These are phyloP conservation scores for Chelonoidis abingdonii DNA, from an alignment of 2,113 vertebrate species.

Conservation along the genomic window DNA sequence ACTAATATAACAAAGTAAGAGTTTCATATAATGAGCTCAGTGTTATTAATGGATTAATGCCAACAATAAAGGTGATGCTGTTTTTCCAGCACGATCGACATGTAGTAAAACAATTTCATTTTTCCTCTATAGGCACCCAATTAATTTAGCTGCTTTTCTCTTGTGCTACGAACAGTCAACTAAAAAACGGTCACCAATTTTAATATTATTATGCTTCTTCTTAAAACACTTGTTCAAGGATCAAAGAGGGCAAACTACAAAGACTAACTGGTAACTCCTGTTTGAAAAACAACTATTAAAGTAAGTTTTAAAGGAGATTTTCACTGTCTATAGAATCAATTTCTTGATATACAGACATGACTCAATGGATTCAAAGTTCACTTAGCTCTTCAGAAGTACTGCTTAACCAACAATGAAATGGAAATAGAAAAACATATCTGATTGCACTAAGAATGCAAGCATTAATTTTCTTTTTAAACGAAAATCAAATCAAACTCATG, in stretches of 20 bases:
- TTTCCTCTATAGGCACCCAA: slow-evolving; percentile 29
- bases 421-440: not conserved
- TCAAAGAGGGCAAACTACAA: slow-evolving; percentile 17
- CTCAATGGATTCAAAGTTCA: not conserved
- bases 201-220: slow-evolving; percentile 9
- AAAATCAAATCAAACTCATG: not conserved
- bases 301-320: not conserved
- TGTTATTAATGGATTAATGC: slow-evolving; percentile 70
- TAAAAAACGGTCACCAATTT: slow-evolving; percentile 37
- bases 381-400: slow-evolving; percentile 14
- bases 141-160: slow-evolving; percentile 36
- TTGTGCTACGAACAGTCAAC: slow-evolving; percentile 26
- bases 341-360: slow-evolving; percentile 5
- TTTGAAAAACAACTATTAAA: slow-evolving; percentile 22
- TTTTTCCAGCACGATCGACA: slow-evolving; percentile 62
- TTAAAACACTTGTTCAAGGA: slow-evolving; percentile 17
- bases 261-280: slow-evolving; percentile 1
- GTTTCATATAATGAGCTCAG: slow-evolving; percentile 66
- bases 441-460: not conserved
- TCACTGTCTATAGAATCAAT: not conserved
- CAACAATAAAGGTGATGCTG: slow-evolving; percentile 71
- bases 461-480: slow-evolving; percentile 5
- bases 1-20: slow-evolving; percentile 74
- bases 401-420: not conserved
- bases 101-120: slow-evolving; percentile 60